Conservation (phyloP, 2,113 vertebrate species). For the Dryoscopus gambensis region DNA sequence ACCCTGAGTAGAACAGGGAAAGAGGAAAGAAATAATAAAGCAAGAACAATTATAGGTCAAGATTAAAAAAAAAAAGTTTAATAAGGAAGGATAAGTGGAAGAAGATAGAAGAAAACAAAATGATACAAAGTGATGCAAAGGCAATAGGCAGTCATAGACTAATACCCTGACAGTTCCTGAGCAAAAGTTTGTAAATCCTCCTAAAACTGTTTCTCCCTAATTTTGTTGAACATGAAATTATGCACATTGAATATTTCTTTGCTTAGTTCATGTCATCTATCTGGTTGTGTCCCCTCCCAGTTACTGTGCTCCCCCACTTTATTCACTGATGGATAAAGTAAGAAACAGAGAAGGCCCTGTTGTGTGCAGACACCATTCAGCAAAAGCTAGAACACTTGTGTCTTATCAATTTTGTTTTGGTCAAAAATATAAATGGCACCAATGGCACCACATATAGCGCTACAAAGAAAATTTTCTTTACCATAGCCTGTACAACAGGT, state of each 20-base stretch:
- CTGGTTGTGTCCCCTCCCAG: neutral
- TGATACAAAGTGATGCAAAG: neutral
- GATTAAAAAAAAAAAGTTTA: too few species aligned
- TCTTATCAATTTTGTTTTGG: neutral
- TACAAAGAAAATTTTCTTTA: neutral
- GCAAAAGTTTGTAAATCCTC: neutral
- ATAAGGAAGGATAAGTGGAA: neutral
- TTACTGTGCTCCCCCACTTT: neutral
- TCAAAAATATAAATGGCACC: neutral
- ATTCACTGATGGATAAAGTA: neutral
- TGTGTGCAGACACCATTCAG: rapidly evolving
- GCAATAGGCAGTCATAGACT: neutral
- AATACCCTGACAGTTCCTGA: rapidly evolving
- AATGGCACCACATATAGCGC: neutral
- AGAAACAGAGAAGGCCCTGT: neutral
- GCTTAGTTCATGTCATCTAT: neutral
- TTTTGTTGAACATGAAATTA: neutral
- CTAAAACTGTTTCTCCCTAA: neutral
- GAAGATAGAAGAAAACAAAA: neutral
- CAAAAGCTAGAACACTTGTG: neutral
- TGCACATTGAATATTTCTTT: neutral
- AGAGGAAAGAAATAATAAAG: neutral
- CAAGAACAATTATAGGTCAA: neutral
- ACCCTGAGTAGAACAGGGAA: neutral
- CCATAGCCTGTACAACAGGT: neutral